Percentiles rank a stretch among this genome's conserved stretches.
phyloP scores from a whole-genome alignment of 2,113 vertebrate species.

The Mobula birostris region DNA sequence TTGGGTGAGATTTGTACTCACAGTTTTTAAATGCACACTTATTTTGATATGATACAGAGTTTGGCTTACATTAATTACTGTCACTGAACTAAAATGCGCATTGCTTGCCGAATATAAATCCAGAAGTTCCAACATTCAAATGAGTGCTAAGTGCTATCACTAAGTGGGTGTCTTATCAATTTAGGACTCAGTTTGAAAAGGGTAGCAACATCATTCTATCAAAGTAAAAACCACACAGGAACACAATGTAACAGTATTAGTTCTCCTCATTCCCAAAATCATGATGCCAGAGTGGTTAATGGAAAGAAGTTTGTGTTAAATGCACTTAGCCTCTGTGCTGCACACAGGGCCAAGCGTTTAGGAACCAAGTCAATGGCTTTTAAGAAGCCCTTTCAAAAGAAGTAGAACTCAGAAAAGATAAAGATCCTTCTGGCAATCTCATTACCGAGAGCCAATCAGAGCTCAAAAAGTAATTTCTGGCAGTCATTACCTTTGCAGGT shows the following conservation, averaged over 20 bases:
- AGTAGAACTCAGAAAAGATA: not conserved
- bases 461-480: not conserved
- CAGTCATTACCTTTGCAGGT: not conserved
- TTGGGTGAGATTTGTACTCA: too few species aligned
- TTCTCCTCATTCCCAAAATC: not conserved
- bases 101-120: not conserved
- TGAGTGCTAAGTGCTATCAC: too few species aligned
- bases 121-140: not conserved
- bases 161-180: not conserved
- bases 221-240: not conserved
- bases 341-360: not conserved
- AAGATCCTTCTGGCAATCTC: not conserved
- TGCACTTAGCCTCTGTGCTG: not conserved
- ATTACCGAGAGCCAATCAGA: not conserved
- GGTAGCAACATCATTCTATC: not conserved
- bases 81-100: not conserved
- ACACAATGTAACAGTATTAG: not conserved
- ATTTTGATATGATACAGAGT: not conserved
- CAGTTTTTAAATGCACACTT: not conserved
- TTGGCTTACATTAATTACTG: not conserved
- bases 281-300: not conserved
- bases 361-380: constrained; percentile 12
- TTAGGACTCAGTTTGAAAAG: not conserved
- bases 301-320: not conserved
- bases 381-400: not conserved